phyloP scores from a whole-genome alignment of 1,140 invertebrate species.

The Mactra quadrangularis region DNA sequence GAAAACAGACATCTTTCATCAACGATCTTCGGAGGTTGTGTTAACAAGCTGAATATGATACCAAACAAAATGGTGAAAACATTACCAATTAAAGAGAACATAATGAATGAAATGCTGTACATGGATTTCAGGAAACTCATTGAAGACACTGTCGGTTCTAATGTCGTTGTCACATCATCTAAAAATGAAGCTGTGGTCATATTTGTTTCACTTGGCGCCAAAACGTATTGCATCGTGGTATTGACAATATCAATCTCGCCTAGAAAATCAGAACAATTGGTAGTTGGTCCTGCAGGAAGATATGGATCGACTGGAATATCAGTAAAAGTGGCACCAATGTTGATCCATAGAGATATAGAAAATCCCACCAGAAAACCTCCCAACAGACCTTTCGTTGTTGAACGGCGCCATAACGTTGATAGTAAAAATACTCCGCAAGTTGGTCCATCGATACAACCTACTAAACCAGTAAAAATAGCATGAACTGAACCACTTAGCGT shows the following conservation, averaged over 20 bases:
- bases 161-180: background rate
- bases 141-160: background rate
- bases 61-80: background rate
- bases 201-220: background rate
- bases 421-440: constrained; percentile 15
- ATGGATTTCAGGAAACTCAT: background rate
- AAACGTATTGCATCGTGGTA: background rate
- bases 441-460: constrained; percentile 32
- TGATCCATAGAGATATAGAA: constrained; percentile 19
- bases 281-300: constrained; percentile 25
- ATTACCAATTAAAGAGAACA: constrained; percentile 6
- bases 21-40: background rate
- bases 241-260: background rate
- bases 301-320: background rate
- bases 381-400: constrained; percentile 33
- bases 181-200: background rate
- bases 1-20: background rate
- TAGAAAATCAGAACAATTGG: background rate
- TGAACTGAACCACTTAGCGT: background rate
- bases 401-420: background rate
- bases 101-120: constrained; percentile 8
- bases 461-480: constrained; percentile 3
- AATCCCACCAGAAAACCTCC: background rate
- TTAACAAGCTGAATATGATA: background rate
- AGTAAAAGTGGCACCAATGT: constrained; percentile 13